Evolutionary conservation across 2,113 vertebrate genomes (phyloP).

Genomic region (Nothoprocta pentlandii): DNA sequence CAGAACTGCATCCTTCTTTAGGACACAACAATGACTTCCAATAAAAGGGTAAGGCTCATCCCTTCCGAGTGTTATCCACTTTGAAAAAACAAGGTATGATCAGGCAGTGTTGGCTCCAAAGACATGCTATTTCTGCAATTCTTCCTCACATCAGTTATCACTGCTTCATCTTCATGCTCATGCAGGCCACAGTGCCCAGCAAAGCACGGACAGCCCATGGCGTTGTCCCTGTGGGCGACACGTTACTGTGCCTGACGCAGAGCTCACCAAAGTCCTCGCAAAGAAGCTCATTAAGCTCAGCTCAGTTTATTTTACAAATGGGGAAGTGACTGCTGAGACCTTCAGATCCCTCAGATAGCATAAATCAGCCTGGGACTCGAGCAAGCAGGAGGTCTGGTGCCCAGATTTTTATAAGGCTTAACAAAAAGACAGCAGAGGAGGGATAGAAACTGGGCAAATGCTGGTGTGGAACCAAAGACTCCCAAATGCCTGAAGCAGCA

Average conservation of each 20-base stretch:
- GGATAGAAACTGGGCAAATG: not conserved
- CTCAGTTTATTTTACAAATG: slow-evolving; percentile 33
- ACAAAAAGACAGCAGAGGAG: not conserved
- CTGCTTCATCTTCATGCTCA: no score
- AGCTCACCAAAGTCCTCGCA: not conserved
- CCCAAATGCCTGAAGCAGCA: accelerated
- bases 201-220: not conserved
- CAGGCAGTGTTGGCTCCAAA: not conserved
- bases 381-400: not conserved
- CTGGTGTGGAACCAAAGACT: not conserved
- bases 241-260: not conserved
- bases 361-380: not conserved
- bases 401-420: not conserved
- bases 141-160: not conserved
- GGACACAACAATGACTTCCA: not conserved
- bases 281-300: slow-evolving; percentile 21
- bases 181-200: accelerated
- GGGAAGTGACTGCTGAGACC: not conserved
- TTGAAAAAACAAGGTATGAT: not conserved
- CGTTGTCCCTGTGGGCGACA: accelerated
- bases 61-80: not conserved
- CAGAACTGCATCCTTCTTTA: not conserved
- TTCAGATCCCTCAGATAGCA: slow-evolving; percentile 20
- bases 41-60: not conserved
- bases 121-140: not conserved